Conservation (phyloP, 2,797 vertebrate species). For the Mormyrops attenuatus region DNA sequence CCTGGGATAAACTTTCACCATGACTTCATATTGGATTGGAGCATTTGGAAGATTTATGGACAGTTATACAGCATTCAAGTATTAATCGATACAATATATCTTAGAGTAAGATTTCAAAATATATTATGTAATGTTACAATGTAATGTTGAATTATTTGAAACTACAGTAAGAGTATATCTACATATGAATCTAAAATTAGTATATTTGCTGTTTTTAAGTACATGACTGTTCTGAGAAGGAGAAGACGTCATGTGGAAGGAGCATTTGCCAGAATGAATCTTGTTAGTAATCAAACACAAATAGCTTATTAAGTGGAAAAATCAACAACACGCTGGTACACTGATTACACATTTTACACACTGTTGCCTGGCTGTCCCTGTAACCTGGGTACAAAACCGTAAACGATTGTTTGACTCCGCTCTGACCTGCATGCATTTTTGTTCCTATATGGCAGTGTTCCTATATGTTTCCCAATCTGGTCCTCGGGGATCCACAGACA, state of each 20-base stretch:
- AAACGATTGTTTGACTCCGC: neutral
- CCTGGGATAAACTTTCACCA: neutral
- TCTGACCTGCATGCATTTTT: neutral
- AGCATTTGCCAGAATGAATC: neutral
- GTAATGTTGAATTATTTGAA: neutral
- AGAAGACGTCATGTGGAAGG: neutral
- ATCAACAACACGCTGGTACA: neutral
- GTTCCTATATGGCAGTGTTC: neutral
- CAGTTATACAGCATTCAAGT: neutral
- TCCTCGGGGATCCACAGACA: neutral
- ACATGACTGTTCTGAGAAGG: neutral
- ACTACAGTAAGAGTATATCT: neutral
- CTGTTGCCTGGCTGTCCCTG: neutral
- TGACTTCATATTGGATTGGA: neutral
- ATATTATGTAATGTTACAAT: neutral
- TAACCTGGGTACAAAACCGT: neutral
- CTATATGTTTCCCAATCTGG: too few relatives aligned
- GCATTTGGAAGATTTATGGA: neutral
- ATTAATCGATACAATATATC: neutral
- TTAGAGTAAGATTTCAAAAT: neutral
- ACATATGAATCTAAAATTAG: neutral
- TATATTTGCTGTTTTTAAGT: neutral
- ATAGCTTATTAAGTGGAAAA: slow-evolving; percentile 13
- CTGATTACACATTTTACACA: neutral
- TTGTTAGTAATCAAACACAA: slow-evolving; percentile 23